These are phyloP conservation scores for Euzetes globulus DNA, from an alignment of 2,888 invertebrate genomes.

Conservation along the genomic window DNA sequence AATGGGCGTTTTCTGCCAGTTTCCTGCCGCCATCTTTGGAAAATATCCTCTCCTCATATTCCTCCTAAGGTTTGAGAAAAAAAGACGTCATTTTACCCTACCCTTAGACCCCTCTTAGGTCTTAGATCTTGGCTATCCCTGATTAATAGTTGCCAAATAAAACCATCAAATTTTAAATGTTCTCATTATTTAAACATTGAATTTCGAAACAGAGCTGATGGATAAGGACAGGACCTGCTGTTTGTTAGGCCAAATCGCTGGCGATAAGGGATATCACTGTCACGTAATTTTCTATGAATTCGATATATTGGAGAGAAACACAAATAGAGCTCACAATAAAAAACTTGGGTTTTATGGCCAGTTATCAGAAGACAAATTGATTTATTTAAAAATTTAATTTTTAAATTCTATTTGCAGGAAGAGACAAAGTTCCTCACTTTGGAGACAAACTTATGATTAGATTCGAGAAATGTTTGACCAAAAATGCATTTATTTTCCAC, in stretches of 20 bases:
- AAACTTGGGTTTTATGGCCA: conserved; percentile 43
- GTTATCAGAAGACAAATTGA: conserved; percentile 21
- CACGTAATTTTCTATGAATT: conserved; percentile 44
- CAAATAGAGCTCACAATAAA: conserved; percentile 44
- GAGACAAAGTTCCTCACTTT: conserved; percentile 15
- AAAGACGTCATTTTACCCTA: too few species aligned
- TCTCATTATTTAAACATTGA: too few species aligned
- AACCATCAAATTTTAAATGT: too few species aligned
- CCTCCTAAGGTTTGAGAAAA: too few species aligned
- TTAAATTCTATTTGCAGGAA: neutral
- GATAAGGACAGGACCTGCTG: conserved; percentile 44
- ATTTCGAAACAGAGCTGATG: neutral
- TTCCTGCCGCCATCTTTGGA: too few species aligned
- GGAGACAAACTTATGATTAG: conserved; percentile 43
- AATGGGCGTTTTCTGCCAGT: too few species aligned
- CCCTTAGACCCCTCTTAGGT: too few species aligned
- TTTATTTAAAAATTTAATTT: conserved; percentile 28
- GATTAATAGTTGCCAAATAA: too few species aligned
- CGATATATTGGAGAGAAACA: conserved; percentile 43
- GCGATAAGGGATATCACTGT: conserved; percentile 46
- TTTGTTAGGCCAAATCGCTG: conserved; percentile 45
- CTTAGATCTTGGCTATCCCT: too few species aligned
- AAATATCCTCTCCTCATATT: too few species aligned
- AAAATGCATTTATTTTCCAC: conserved; percentile 43
- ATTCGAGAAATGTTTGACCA: conserved; percentile 44